Percentiles rank a stretch among this genome's conserved stretches.
These are phyloP conservation scores for Astreopora myriophthalma DNA, from an alignment of 64 coral and sea anemone genomes.

Conservation along the genomic window DNA sequence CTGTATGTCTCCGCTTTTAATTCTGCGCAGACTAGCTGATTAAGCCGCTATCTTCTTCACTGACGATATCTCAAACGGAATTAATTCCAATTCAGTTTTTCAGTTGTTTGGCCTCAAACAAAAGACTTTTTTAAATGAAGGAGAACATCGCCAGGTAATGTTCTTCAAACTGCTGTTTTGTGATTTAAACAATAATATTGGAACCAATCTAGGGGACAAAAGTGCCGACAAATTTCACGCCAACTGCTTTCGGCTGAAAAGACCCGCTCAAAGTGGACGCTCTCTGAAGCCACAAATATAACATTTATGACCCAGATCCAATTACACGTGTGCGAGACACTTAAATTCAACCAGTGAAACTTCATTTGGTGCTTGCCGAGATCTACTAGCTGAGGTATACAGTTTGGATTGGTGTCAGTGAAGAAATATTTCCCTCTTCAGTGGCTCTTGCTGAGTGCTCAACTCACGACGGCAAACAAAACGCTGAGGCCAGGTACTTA, in stretches of 20 bases:
- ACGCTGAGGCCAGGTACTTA: no score
- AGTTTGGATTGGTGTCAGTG: not conserved
- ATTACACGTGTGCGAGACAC: not conserved
- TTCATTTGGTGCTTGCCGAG: not conserved
- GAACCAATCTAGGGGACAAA: constrained; percentile 21
- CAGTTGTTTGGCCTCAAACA: not conserved
- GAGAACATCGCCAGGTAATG: not conserved
- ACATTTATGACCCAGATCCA: not conserved
- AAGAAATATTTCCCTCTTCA: no score
- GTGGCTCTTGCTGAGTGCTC: no score
- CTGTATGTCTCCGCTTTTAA: no score
- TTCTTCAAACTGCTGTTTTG: not conserved
- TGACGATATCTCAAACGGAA: not conserved
- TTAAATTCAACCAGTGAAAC: not conserved
- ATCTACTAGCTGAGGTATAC: not conserved
- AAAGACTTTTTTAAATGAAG: not conserved
- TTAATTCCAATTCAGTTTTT: not conserved
- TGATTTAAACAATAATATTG: constrained; percentile 26
- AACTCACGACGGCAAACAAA: no score
- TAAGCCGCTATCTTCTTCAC: not conserved
- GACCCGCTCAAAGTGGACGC: not conserved
- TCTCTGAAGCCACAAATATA: not conserved
- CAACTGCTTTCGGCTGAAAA: not conserved
- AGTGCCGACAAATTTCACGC: constrained; percentile 30
- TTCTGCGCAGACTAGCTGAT: not conserved